Percentiles rank a stretch among this genome's conserved stretches.
phyloP scores from a whole-genome alignment of 1,140 invertebrate genomes.

The Lanistes nyassanus region DNA sequence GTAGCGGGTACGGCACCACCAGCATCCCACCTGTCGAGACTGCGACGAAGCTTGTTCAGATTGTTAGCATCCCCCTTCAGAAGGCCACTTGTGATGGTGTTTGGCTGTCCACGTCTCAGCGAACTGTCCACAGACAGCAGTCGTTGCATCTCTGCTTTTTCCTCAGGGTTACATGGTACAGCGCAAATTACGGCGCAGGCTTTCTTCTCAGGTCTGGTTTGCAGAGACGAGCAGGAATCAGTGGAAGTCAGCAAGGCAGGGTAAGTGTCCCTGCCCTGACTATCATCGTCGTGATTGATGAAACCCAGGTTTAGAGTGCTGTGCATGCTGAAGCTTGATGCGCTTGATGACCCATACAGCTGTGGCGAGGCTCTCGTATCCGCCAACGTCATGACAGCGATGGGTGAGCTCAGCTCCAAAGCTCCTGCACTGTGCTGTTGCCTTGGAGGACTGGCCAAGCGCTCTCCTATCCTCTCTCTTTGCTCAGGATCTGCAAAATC shows the following conservation, averaged over 20 bases:
- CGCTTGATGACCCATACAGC: constrained; percentile 36
- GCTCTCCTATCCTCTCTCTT: constrained; percentile 32
- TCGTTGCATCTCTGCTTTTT: constrained; percentile 5
- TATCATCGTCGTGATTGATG: constrained; percentile 39
- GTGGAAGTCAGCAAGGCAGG: constrained; percentile 16
- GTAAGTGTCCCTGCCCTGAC: constrained; percentile 10
- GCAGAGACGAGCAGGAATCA: constrained; percentile 10
- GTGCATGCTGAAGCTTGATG: constrained; percentile 37
- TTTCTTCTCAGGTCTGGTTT: not conserved
- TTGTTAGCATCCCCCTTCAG: constrained; percentile 42
- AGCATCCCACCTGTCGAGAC: constrained; percentile 53
- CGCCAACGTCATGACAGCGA: constrained; percentile 17
- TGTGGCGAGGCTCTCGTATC: constrained; percentile 26
- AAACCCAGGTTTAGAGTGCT: constrained; percentile 51
- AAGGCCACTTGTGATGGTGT: constrained; percentile 55
- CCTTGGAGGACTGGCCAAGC: constrained; percentile 34
- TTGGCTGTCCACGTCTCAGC: constrained; percentile 54
- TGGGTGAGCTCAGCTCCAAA: constrained; percentile 21
- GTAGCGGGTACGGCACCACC: constrained; percentile 39
- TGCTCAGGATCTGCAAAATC: constrained; percentile 21
- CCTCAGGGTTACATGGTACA: constrained; percentile 1
- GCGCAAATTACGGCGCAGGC: not conserved
- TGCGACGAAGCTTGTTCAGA: constrained; percentile 43
- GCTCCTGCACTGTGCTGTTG: not conserved
- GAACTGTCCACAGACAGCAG: constrained; percentile 43